Evolutionary conservation across 2,888 invertebrate species (phyloP).

Genomic region (Ptychoptera albimana): DNA sequence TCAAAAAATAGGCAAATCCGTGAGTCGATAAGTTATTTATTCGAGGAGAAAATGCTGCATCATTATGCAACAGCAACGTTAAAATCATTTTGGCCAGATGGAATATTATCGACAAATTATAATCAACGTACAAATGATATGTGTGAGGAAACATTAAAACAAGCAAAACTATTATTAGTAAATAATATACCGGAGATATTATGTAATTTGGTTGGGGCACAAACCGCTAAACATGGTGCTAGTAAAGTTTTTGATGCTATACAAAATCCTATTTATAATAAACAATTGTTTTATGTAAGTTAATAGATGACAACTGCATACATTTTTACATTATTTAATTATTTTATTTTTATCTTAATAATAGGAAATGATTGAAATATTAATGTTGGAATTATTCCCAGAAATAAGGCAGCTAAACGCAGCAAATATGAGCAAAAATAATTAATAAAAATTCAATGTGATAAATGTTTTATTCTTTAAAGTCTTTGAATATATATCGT

Average conservation of each 20-base stretch:
- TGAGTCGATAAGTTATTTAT: conserved; percentile 72
- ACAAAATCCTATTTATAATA: conserved; percentile 73
- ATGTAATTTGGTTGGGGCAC: conserved; percentile 69
- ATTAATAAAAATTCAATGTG: background rate
- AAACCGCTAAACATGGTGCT: conserved; percentile 68
- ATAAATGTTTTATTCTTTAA: too few species aligned
- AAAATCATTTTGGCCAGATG: conserved; percentile 84
- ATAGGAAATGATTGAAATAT: conserved; percentile 50
- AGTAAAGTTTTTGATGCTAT: conserved; percentile 74
- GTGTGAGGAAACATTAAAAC: conserved; percentile 49
- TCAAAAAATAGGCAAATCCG: conserved; percentile 51
- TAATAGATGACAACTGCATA: too few species aligned
- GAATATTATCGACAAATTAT: conserved; percentile 41
- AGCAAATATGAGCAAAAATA: background rate
- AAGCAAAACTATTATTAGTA: conserved; percentile 42
- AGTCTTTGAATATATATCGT: too few species aligned
- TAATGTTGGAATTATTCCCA: conserved; percentile 51
- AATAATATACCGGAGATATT: conserved; percentile 65
- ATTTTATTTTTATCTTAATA: conserved; percentile 17
- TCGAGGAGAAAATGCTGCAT: conserved; percentile 81
- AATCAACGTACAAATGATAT: conserved; percentile 40
- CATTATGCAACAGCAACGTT: conserved; percentile 69
- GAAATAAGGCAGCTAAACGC: conserved; percentile 41
- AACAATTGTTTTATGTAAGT: conserved; percentile 82
- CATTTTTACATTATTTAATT: background rate